Conservation (phyloP, 1,140 invertebrate genomes). For the Trachymyrmex septentrionalis region DNA sequence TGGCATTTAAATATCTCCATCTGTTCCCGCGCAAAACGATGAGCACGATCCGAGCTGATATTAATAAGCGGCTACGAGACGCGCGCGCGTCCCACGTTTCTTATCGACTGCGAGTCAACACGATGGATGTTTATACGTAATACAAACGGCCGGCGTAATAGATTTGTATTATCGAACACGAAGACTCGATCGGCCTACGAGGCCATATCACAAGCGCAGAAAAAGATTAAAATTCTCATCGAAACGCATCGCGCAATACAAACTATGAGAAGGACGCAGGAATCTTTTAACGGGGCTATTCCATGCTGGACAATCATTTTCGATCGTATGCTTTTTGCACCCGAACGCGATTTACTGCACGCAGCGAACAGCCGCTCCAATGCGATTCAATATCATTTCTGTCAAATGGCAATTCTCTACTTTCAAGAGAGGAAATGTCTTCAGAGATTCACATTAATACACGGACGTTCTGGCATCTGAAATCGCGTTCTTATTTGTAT, state of each 20-base stretch:
- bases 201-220: neutral
- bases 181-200: constrained; percentile 1
- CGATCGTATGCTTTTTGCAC: constrained; percentile 11
- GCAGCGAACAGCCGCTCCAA: constrained; percentile 2
- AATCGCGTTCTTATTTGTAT: neutral
- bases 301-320: constrained; percentile 50
- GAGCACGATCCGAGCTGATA: constrained; percentile 57
- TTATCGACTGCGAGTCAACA: neutral
- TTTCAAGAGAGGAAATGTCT: neutral
- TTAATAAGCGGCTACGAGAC: constrained; percentile 63
- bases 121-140: constrained; percentile 9
- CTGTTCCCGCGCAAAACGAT: constrained; percentile 72
- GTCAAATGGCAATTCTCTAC: constrained; percentile 1
- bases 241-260: constrained; percentile 35
- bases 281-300: constrained; percentile 54
- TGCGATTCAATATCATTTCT: constrained; percentile 11
- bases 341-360: constrained; percentile 10
- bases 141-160: constrained; percentile 6
- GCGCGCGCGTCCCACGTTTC: neutral
- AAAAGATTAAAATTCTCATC: constrained; percentile 52
- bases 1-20: constrained; percentile 83
- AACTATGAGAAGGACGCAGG: neutral
- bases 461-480: neutral
- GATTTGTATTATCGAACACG: constrained; percentile 62
- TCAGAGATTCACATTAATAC: neutral